Base-by-base conservation (phyloP, 1,140 invertebrate species). In the Dreissena polymorpha region DNA sequence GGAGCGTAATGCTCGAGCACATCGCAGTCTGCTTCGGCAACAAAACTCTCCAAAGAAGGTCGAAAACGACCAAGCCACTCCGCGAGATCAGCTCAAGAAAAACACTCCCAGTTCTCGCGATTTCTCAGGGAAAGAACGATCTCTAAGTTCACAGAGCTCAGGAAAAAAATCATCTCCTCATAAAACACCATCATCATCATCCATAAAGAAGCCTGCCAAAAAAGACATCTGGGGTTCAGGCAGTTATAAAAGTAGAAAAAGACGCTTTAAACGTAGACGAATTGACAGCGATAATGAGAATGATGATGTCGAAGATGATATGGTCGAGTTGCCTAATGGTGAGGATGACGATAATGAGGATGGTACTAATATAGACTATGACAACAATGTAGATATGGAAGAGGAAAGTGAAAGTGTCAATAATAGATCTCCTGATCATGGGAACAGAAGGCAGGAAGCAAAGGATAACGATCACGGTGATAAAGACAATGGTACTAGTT, bases 201-300 rank as follows among this genome's bases (percentile, higher is more conserved):
- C 69, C 13, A 39, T 18, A 57, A 84, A 82, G 60, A 75, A 78
- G 27, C 72, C 73, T 3, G 67, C 55, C 6, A 88, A 83, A 57
- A 88, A 85, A 53, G 73, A 77, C 65, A 83, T 86, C 18, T 87
- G 87, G 86, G 72, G 82, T 25, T 78, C 72, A 16, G 69, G 75
- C 18, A 72, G 76, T 67, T 79, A 81, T 55, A 67, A 75, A 51
- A 63, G 70, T 18, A 55, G 84, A 18, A 68, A 68, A 18, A 51
- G 69, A 64, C 74, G 57, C 21, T 64, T n/a, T 27, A 81, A 65
- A 57, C 21, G 79, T 13, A 73, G 53, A 68, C 39, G 71, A 39
- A 50, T 57, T 27, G 65, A 68, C 21, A 64, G 77, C 53, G 79
- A 80, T 13, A 69, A 79, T 23, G 84, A 84, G 16, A 82, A 75